Evolutionary conservation across 2,888 invertebrate genomes (phyloP).

Genomic region (Aromia moschata): DNA sequence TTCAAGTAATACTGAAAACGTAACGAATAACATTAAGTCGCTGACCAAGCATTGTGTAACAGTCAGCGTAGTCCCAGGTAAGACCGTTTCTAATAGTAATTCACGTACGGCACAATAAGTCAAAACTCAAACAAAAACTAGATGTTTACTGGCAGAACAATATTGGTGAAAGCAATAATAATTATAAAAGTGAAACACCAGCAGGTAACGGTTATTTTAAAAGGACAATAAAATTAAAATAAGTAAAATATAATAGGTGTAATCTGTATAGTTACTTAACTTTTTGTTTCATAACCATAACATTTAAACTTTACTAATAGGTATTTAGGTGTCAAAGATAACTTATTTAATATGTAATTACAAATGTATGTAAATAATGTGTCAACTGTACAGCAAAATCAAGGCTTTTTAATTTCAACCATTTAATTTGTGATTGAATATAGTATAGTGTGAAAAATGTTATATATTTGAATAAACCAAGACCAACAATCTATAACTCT

Average conservation of each 20-base stretch:
- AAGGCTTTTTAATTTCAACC: slow-evolving; percentile 5
- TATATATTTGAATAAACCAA: not conserved
- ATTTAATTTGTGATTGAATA: not conserved
- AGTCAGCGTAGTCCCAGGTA: slow-evolving; percentile 18
- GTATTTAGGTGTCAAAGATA: slow-evolving; percentile 6
- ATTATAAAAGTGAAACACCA: slow-evolving; percentile 16
- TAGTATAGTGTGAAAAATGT: not conserved
- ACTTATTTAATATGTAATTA: not conserved
- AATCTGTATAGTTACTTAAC: slow-evolving; percentile 1
- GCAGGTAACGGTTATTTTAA: slow-evolving; percentile 7
- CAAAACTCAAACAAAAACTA: slow-evolving; percentile 16
- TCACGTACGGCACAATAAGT: slow-evolving; percentile 13
- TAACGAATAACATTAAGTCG: too few species aligned
- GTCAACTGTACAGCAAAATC: not conserved
- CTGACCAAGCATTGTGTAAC: slow-evolving; percentile 22
- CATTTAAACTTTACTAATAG: slow-evolving; percentile 17
- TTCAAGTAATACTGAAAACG: too few species aligned
- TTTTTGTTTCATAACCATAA: slow-evolving; percentile 17
- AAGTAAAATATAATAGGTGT: slow-evolving; percentile 11
- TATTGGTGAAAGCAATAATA: slow-evolving; percentile 24
- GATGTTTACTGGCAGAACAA: slow-evolving; percentile 9
- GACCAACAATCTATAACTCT: not conserved
- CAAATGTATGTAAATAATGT: slow-evolving; percentile 13
- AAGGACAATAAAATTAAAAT: slow-evolving; percentile 14
- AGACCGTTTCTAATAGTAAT: slow-evolving; percentile 20